Percentiles rank a stretch among this genome's conserved stretches.
These are phyloP conservation scores for Drosophila flavopinicola DNA, from an alignment of 2,888 invertebrate genomes.

Conservation along the genomic window DNA sequence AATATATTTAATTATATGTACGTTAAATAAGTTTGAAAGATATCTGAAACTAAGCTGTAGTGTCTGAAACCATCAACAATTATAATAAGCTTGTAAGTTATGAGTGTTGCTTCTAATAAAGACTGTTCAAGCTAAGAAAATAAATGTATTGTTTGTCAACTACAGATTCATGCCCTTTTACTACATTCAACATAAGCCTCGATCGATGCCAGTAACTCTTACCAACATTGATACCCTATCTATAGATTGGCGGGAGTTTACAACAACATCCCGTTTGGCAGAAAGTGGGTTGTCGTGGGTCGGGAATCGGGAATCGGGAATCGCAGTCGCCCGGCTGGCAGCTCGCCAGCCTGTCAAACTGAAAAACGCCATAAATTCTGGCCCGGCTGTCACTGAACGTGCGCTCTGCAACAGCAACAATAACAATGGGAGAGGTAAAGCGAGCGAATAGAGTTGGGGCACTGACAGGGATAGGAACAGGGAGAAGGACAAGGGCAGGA, in stretches of 20 bases:
- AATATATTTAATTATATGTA: background rate
- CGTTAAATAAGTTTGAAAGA: too few relatives aligned
- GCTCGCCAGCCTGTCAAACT: constrained; percentile 68
- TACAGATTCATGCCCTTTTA: background rate
- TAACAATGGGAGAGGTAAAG: constrained; percentile 34
- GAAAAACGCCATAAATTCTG: constrained; percentile 81
- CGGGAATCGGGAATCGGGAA: constrained; percentile 39
- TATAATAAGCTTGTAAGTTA: too few relatives aligned
- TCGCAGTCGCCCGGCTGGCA: background rate
- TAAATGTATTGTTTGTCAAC: too few relatives aligned
- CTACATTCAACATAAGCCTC: background rate
- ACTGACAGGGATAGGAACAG: constrained; percentile 15
- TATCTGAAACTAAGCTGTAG: too few relatives aligned
- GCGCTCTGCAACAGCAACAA: constrained; percentile 48
- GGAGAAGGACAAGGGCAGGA: constrained; percentile 15
- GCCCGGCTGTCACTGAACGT: constrained; percentile 55
- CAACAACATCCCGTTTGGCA: background rate
- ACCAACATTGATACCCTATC: constrained; percentile 11
- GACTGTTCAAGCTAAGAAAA: too few relatives aligned
- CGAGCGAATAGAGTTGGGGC: constrained; percentile 27
- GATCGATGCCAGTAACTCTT: background rate
- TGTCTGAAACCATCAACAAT: too few relatives aligned
- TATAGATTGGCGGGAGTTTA: constrained; percentile 12
- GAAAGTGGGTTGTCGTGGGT: constrained; percentile 63
- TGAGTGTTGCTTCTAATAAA: too few relatives aligned